Evolutionary conservation across 1,140 invertebrate species (phyloP).

Genomic region (Drosophila gunungcola): DNA sequence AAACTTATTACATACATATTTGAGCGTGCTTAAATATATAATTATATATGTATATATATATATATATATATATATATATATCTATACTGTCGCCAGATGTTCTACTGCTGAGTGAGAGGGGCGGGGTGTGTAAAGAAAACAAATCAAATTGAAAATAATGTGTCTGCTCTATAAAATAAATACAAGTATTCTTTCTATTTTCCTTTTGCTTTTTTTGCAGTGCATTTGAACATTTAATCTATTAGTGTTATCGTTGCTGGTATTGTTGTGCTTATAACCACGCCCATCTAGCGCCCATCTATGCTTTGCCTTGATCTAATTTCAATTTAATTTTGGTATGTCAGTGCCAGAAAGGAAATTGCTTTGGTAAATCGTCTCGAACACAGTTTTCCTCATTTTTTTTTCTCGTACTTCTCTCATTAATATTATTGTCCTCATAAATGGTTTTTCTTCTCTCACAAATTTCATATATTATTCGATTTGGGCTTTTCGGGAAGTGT

Average conservation of each 20-base stretch:
- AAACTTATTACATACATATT: constrained; percentile 77
- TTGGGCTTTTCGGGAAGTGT: constrained; percentile 14
- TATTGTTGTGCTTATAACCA: constrained; percentile 13
- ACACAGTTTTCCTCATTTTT: constrained; percentile 17
- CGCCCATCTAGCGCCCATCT: constrained; percentile 24
- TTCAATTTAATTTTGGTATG: constrained; percentile 16
- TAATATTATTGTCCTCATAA: constrained; percentile 74
- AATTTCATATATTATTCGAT: constrained; percentile 18
- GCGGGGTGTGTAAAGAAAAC: constrained; percentile 10
- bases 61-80: constrained; percentile 44
- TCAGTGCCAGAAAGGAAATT: constrained; percentile 25
- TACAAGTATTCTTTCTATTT: constrained; percentile 16
- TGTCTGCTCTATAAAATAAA: constrained; percentile 37
- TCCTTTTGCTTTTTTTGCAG: constrained; percentile 6
- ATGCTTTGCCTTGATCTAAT: constrained; percentile 32
- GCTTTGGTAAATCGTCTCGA: constrained; percentile 1
- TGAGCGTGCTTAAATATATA: constrained; percentile 47
- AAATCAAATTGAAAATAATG: constrained; percentile 25
- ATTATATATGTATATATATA: constrained; percentile 35
- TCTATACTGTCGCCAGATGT: constrained; percentile 45
- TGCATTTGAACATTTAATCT: constrained; percentile 26
- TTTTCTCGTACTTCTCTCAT: constrained; percentile 5
- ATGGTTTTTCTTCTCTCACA: constrained; percentile 31
- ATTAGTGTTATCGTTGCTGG: constrained; percentile 27
- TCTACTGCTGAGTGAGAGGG: constrained; percentile 21